Evolutionary conservation across 2,113 vertebrate genomes (phyloP).

Genomic region (Muntiacus muntjak): DNA sequence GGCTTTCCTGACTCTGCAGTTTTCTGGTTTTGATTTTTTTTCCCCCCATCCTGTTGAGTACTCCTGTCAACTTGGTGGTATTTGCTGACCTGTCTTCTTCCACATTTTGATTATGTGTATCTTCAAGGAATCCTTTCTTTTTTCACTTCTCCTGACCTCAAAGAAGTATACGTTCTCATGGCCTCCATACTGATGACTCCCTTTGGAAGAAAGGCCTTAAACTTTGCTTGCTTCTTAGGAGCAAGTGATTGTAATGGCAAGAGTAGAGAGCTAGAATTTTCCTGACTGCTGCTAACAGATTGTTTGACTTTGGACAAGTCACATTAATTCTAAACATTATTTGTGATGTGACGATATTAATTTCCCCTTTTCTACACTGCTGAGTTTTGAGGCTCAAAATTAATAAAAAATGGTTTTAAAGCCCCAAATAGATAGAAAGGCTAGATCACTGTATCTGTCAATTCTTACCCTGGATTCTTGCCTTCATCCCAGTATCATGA

Average conservation of each 20-base stretch:
- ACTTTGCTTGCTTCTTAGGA: background rate
- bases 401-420: background rate
- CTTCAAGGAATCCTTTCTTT: background rate
- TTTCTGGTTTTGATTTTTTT: background rate
- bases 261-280: background rate
- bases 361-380: background rate
- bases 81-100: background rate
- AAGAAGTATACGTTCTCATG: background rate
- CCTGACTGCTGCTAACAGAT: background rate
- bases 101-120: background rate
- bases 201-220: background rate
- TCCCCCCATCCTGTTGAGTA: background rate
- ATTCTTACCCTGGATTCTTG: background rate
- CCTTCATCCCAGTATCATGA: background rate
- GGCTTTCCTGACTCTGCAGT: slow-evolving; percentile 42
- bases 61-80: background rate
- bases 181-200: background rate
- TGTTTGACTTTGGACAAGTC: background rate
- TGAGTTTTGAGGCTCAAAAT: background rate
- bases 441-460: background rate
- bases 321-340: background rate
- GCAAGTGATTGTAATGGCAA: background rate
- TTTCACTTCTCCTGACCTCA: background rate
- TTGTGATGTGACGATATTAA: background rate
- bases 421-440: background rate